These are phyloP conservation scores for Criorhina ranunculi DNA, from an alignment of 2,888 invertebrate genomes.

Conservation along the genomic window DNA sequence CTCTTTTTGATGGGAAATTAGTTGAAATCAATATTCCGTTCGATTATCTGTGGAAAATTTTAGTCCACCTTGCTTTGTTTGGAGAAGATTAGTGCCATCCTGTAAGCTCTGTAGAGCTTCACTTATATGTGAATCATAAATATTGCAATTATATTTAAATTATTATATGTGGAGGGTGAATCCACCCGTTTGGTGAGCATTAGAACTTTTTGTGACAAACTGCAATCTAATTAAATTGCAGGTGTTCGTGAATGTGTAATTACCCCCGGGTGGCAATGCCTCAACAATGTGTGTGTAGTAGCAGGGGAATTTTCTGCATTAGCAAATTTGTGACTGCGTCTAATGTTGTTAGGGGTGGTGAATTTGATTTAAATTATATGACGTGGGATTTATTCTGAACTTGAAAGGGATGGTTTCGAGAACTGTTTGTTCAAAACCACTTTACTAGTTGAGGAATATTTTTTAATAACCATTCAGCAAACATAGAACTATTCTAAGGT, in stretches of 20 bases:
- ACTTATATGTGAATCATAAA: slow-evolving; percentile 19
- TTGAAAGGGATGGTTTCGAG: no score
- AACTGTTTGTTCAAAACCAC: no score
- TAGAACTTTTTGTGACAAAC: slow-evolving; percentile 28
- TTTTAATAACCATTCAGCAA: no score
- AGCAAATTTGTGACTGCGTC: slow-evolving; percentile 42
- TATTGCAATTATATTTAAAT: slow-evolving; percentile 44
- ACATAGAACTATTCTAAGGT: no score
- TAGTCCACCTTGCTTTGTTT: neutral
- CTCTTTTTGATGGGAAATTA: neutral
- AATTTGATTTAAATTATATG: no score
- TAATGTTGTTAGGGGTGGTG: slow-evolving; percentile 25
- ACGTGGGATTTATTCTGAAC: no score
- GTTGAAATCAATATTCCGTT: slow-evolving; percentile 5
- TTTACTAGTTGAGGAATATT: no score
- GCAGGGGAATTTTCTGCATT: slow-evolving; percentile 61
- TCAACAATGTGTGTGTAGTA: slow-evolving; percentile 38
- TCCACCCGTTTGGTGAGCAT: neutral
- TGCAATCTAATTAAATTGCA: slow-evolving; percentile 70
- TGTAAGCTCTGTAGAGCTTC: neutral
- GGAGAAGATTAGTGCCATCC: neutral
- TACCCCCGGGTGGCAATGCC: slow-evolving; percentile 54
- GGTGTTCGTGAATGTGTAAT: slow-evolving; percentile 70
- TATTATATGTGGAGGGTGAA: neutral
- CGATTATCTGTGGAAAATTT: neutral